Base-by-base conservation (phyloP, 2,888 invertebrate species). In the Philhelius pedissequus region DNA sequence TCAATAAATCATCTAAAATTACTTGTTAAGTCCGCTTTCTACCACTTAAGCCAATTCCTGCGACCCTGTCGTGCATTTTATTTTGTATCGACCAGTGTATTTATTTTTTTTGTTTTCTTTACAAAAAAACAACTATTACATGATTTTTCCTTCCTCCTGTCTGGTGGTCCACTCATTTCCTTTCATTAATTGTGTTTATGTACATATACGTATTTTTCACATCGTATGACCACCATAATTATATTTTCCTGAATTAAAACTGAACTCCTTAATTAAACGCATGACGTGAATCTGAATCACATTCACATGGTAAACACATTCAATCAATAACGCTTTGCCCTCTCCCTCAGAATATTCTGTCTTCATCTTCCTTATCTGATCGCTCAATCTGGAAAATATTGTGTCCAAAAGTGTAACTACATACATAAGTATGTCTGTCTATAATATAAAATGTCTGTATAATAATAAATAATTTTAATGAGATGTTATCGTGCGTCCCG, bases 391-490 rank as follows among this genome's bases (percentile, higher is more conserved):
- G 9, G 3, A 32, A 64, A 32, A 64, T n/a, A 20, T 48, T 32
- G n/a, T 48, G 13, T 22, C 15, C 45, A 30, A 27, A n/a, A n/a
- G n/a, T n/a, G 32, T 32, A 6, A 0, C 3, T 9, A 1, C 1
- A 6, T 32, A 30, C 2, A 30, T 9, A 7, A n/a, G n/a, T n/a
- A n/a, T n/a, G n/a, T n/a, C n/a, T n/a, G n/a, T n/a, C n/a, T n/a
- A 7, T 15, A 35, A 18, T 32, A 48, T 45, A 48, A 22, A 45
- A 64, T 45, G 45, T 43, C 45, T 30, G n/a, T n/a, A 45, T 62
- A 62, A 43, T 45, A 45, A 45, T 64, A 64, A 48, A 64, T 48
- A 32, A 64, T 48, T 64, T 48, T 64, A 64, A 64, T 64, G 64
- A 64, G 48, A 64, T 64, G 30, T 48, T n/a, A 32, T 64, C 62